phyloP scores from a whole-genome alignment of 2,888 invertebrate genomes.

The Xestoiulus laeticollis region DNA sequence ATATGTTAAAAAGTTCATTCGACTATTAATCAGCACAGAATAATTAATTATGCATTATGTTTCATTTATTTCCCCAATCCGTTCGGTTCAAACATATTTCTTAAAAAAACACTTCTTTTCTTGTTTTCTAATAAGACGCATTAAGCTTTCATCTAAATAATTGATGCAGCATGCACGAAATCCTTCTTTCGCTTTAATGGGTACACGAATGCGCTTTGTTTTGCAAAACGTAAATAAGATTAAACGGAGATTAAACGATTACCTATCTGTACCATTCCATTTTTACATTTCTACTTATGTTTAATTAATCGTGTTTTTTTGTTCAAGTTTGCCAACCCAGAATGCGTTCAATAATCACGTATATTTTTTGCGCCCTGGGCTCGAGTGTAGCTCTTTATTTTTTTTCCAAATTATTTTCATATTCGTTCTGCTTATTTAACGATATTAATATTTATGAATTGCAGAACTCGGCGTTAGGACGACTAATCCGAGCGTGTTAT shows the following conservation, averaged over 20 bases:
- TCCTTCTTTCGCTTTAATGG: neutral
- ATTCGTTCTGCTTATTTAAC: conserved; percentile 6
- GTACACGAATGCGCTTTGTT: neutral
- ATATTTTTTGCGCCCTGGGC: neutral
- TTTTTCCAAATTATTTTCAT: neutral
- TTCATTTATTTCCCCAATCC: neutral
- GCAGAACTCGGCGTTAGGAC: neutral
- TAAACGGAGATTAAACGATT: conserved; percentile 5
- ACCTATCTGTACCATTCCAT: neutral
- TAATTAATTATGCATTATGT: neutral
- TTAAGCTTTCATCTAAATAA: neutral
- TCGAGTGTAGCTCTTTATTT: neutral
- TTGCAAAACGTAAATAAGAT: conserved; percentile 7
- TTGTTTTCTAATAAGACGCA: neutral
- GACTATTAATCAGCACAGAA: neutral
- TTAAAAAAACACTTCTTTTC: neutral
- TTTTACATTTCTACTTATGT: conserved; percentile 26
- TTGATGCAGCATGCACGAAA: neutral
- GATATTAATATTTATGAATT: neutral
- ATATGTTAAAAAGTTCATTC: too few relatives aligned
- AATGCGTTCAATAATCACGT: conserved; percentile 16
- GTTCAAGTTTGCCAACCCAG: neutral
- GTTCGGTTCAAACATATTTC: neutral
- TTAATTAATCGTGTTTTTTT: conserved; percentile 23
- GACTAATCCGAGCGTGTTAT: neutral